Evolutionary conservation across 2,797 vertebrate genomes (phyloP), one percentile per base, ranked within the genome.

Genomic region (Tarsius wallacei): DNA sequence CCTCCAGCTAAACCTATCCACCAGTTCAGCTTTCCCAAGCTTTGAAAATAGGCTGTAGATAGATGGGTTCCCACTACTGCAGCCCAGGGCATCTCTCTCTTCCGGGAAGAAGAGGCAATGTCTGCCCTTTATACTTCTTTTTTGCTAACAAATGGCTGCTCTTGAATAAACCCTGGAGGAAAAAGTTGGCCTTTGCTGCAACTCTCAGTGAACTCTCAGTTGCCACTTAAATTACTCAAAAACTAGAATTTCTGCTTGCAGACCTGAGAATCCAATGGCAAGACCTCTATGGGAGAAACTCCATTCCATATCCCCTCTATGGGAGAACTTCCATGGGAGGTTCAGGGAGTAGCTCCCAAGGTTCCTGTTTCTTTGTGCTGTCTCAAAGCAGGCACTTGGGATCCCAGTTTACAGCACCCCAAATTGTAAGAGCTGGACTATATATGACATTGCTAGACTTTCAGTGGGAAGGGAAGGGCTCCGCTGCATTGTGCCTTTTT

Each of bases 191-290:
- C 68, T 63, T 74, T 11, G 21, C 22, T 31, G 17, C 7, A 95
- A 51, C 21, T 80, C 81, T 81, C 61, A 68, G 61, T 71, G 57
- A 90, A 87, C 47, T 78, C 91, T 80, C 0, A 70, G 21, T 82
- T 97, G 85, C 84, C 78, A 96, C 71, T 78, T 61, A 97, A 98
- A 94, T 91, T 47, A 87, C 82, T 89, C n/a, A 28, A 36, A 93
- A 93, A 63, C 28, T 95, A 74, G 89, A 53, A 82, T 11, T 85
- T 68, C 33, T 3, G 47, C 83, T 84, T 91, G 36, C 31, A 49
- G 49, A 13, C 49, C 85, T 94, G 42, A 86, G 86, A 96, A 49
- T 91, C 77, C n/a, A 5, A 21, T 19, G 76, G 73, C 19, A 82
- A 91, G 11, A 1, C 11, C 97, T 77, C 96, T 95, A 87, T 49